These are phyloP conservation scores for Melanotaenia nigrans DNA, from an alignment of 2,797 vertebrate species.

Conservation along the genomic window DNA sequence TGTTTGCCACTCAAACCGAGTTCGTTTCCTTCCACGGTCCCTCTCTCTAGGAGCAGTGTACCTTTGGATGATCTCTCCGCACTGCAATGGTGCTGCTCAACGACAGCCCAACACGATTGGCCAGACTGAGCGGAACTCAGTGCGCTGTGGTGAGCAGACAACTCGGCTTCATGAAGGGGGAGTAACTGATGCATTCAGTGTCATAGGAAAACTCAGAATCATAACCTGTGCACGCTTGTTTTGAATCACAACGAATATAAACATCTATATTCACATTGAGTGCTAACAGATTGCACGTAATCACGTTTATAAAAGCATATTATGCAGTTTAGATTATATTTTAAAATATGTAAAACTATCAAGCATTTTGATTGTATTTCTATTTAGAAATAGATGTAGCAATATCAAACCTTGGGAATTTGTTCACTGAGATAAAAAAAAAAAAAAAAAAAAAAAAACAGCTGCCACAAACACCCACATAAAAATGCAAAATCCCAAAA, in stretches of 20 bases:
- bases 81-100: constrained; percentile 69
- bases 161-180: constrained; percentile 41
- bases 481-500: no score
- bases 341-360: no score
- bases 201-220: constrained; percentile 40
- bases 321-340: not conserved
- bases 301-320: not conserved
- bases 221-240: not conserved
- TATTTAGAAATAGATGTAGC: no score
- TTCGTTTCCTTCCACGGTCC: constrained; percentile 44
- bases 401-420: no score
- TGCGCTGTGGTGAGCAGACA: constrained; percentile 26
- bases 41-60: constrained; percentile 30
- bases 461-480: no score
- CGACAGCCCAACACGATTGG: constrained; percentile 62
- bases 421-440: no score
- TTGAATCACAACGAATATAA: not conserved
- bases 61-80: constrained; percentile 62
- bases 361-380: no score
- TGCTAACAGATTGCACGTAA: not conserved
- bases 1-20: constrained; percentile 58
- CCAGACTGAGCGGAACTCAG: constrained; percentile 56
- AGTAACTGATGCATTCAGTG: constrained; percentile 40
- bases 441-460: no score
- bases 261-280: not conserved